Evolutionary conservation across 2,888 invertebrate genomes (phyloP).

Genomic region (Hybos culiciformis): DNA sequence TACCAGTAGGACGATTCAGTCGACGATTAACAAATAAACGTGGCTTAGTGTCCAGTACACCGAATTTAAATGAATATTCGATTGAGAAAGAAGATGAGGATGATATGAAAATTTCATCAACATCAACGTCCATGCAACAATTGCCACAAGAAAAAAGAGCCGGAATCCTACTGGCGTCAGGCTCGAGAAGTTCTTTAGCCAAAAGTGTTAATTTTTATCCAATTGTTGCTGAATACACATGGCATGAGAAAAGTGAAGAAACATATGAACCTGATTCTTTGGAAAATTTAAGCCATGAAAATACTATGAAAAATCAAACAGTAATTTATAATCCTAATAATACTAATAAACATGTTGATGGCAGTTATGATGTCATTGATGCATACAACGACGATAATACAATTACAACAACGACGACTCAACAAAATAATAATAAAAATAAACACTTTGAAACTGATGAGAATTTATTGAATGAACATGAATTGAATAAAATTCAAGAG

Average conservation of each 20-base stretch:
- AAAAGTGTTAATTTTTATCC: constrained; percentile 68
- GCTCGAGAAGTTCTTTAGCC: constrained; percentile 30
- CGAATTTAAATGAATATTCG: constrained; percentile 41
- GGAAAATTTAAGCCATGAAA: neutral
- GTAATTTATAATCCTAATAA: constrained; percentile 16
- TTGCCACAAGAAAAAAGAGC: constrained; percentile 38
- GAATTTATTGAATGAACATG: no score
- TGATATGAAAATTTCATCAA: constrained; percentile 42
- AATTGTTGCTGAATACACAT: constrained; percentile 65
- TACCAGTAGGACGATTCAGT: no score
- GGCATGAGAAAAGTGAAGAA: constrained; percentile 48
- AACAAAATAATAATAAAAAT: neutral
- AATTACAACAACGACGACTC: neutral
- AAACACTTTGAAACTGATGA: no score
- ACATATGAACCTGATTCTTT: constrained; percentile 8
- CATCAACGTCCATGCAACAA: constrained; percentile 44
- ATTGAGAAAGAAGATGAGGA: constrained; percentile 34
- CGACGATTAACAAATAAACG: constrained; percentile 22
- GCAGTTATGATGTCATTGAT: constrained; percentile 26
- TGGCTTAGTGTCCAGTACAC: constrained; percentile 41
- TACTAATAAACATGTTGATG: constrained; percentile 19
- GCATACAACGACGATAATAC: constrained; percentile 21
- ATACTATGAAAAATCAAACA: constrained; percentile 14
- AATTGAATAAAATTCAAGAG: no score
- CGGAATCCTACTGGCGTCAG: constrained; percentile 28